phyloP scores from a whole-genome alignment of 2,113 vertebrate species.

The Haemorhous mexicanus region DNA sequence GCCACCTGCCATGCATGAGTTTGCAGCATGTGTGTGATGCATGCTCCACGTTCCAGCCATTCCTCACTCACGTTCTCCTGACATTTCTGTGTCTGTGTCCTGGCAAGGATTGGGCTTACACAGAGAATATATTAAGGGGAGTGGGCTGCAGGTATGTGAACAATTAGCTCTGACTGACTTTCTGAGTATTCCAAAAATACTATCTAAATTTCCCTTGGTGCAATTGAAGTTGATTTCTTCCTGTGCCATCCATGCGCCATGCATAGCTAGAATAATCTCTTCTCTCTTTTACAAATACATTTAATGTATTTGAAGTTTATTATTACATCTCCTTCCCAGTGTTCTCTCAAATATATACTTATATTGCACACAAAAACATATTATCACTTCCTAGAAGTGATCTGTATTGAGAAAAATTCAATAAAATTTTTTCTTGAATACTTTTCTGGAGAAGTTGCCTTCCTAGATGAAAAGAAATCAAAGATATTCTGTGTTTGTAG shows the following conservation, averaged over 20 bases:
- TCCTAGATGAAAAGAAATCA: neutral
- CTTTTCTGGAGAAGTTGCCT: neutral
- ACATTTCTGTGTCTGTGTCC: neutral
- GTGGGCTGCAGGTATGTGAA: neutral
- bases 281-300: neutral
- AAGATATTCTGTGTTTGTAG: neutral
- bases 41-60: neutral
- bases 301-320: neutral
- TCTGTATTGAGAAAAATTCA: neutral
- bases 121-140: neutral
- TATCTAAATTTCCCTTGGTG: neutral
- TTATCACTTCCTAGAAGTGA: neutral
- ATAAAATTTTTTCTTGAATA: neutral
- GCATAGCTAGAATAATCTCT: neutral
- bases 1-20: neutral
- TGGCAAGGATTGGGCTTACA: neutral
- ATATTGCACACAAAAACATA: neutral
- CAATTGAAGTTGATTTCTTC: neutral
- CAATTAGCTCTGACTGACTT: neutral
- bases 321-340: neutral
- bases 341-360: neutral
- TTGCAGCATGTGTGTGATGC: neutral
- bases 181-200: neutral
- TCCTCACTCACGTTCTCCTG: neutral
- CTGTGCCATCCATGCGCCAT: neutral